Percentiles rank a stretch among this genome's conserved stretches.
Conservation (phyloP, 2,888 invertebrate genomes). For the Sarcophaga variegata region DNA sequence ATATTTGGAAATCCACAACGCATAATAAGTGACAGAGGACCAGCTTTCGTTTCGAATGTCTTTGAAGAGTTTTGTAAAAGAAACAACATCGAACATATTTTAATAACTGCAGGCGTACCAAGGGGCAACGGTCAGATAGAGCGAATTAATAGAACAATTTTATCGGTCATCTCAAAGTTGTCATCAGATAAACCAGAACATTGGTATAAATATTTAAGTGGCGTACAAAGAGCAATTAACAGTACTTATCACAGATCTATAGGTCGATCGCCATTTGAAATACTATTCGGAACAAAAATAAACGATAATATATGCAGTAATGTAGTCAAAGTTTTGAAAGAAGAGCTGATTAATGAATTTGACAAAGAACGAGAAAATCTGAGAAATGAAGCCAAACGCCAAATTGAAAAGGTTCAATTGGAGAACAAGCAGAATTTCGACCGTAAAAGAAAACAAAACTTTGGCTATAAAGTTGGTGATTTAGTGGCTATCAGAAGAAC, state of each 20-base stretch:
- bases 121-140: background rate
- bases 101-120: background rate
- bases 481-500: too few species aligned
- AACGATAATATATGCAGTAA: background rate
- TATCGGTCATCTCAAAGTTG: constrained; percentile 29
- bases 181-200: constrained; percentile 32
- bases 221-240: constrained; percentile 40
- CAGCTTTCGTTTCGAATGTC: constrained; percentile 30
- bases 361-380: constrained; percentile 28
- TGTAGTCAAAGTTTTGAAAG: constrained; percentile 6
- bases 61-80: constrained; percentile 36
- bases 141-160: too few species aligned
- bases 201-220: constrained; percentile 22
- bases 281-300: constrained; percentile 51
- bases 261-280: constrained; percentile 46
- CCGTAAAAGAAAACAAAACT: background rate
- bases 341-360: constrained; percentile 25
- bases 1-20: constrained; percentile 9
- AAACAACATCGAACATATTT: constrained; percentile 11
- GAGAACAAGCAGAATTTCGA: constrained; percentile 25
- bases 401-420: constrained; percentile 24
- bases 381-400: constrained; percentile 22
- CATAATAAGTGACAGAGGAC: constrained; percentile 49
- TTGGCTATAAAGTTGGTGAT: too few species aligned
- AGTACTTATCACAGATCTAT: constrained; percentile 14